Base-by-base conservation (phyloP, 1,140 invertebrate species). In the Bombus huntii region DNA sequence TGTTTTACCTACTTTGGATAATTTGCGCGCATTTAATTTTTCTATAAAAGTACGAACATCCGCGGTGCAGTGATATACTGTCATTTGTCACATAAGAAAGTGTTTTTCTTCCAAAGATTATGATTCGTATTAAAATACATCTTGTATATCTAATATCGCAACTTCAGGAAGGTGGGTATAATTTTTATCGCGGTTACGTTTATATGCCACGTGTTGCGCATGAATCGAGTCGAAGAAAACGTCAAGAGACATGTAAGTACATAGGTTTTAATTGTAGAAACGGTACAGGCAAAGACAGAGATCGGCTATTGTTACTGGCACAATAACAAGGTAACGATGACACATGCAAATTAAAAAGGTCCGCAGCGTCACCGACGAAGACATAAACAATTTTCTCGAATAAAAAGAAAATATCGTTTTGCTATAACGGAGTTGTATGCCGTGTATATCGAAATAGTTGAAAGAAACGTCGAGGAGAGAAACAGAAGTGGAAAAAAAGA, bases 241-340 rank as follows among this genome's bases (percentile, higher is more conserved):
- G 15, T 65, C 57, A 62, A 28, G 15, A 53, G 34, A 25, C 28
- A 34, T 31, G 10, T 68, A 53, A 22, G 0, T 22, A 57, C 28
- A 25, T 39, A 59, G n/a, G 18, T 71, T 72, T 71, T 82, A 82
- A 83, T 76, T 15, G 44, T 34, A 47, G 42, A 68, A 68, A 66
- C 71, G 39, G 34, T 66, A 42, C 25, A 57, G 76, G 59, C 72
- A 62, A 37, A 70, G 81, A 77, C 9, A 71, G 65, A 83, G 28
- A 78, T 83, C 47, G 66, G 12, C n/a, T 44, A 44, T 78, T n/a
- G 74, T 78, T 71, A 83, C 9, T 22, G 47, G 59, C 74, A 42
- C 74, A 68, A 44, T 31, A 73, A 81, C 57, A 71, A 3, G 34
- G 71, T 10, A 71, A 34, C 44, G 42, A 28, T 9, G 70, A 73